Evolutionary conservation across 2,113 vertebrate genomes (phyloP).

Genomic region (Cebidichthys violaceus): DNA sequence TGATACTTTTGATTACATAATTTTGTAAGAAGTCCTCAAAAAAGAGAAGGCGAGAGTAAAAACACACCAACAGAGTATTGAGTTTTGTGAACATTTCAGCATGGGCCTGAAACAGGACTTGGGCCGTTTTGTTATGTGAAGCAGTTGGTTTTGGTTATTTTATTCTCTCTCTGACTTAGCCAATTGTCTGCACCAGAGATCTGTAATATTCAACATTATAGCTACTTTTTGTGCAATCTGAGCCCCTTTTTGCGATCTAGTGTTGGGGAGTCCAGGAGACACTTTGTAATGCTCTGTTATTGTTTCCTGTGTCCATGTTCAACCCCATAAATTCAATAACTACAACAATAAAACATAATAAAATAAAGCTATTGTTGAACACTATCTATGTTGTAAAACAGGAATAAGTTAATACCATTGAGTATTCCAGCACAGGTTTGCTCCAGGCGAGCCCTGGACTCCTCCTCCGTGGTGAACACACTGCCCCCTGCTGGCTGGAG

Average conservation of each 20-base stretch:
- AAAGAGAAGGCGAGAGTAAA: too few species aligned
- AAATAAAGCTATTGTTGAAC: neutral
- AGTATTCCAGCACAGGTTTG: constrained; percentile 86
- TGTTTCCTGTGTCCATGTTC: too few species aligned
- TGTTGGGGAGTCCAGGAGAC: too few species aligned
- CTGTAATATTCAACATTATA: too few species aligned
- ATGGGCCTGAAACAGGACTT: neutral
- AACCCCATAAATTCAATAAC: neutral
- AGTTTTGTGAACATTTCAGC: too few species aligned
- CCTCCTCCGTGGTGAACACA: constrained; percentile 87
- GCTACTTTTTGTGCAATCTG: too few species aligned
- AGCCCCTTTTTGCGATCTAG: neutral
- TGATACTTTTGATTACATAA: too few species aligned
- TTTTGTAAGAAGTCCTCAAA: too few species aligned
- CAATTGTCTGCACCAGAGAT: too few species aligned
- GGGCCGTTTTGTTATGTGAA: neutral
- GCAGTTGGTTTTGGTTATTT: too few species aligned
- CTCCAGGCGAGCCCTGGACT: constrained; percentile 87
- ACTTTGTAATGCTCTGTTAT: neutral
- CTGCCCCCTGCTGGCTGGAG: constrained; percentile 86
- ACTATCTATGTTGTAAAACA: neutral
- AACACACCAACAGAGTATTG: too few species aligned
- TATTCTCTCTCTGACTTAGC: neutral
- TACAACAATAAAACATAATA: neutral
- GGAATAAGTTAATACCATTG: constrained; percentile 66